Conservation (phyloP, 2,888 invertebrate genomes). For the Phaedon cochleariae region DNA sequence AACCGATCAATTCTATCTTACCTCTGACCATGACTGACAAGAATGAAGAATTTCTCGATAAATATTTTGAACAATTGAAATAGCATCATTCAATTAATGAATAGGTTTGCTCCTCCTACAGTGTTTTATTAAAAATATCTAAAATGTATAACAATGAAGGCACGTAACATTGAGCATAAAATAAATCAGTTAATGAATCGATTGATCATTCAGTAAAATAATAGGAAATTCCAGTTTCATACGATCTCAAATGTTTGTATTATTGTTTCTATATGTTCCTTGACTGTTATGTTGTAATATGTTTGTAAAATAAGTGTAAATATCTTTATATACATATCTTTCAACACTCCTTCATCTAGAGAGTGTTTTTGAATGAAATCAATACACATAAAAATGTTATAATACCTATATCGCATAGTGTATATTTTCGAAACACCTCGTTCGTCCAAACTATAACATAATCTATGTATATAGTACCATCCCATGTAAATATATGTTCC, state of each 20-base stretch:
- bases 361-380: neutral
- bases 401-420: no score
- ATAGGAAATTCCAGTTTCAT: neutral
- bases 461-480: conserved; percentile 44
- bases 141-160: no score
- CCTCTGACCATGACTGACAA: no score
- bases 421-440: neutral
- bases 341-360: neutral
- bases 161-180: no score
- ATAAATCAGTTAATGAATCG: no score
- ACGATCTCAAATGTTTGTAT: conserved; percentile 3
- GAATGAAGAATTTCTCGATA: no score
- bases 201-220: no score
- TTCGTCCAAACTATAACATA: conserved; percentile 17
- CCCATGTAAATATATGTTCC: conserved; percentile 45
- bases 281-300: conserved; percentile 1
- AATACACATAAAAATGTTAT: neutral
- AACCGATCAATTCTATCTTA: no score
- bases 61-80: no score
- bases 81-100: no score
- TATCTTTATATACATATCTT: neutral
- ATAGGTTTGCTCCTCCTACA: no score
- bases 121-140: no score
- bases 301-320: neutral
- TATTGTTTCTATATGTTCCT: conserved; percentile 6